A percentile compares a stretch with the other conserved stretches of the same genome.
phyloP scores from a whole-genome alignment of 2,888 invertebrate species.

The Chrysina gloriosa region DNA sequence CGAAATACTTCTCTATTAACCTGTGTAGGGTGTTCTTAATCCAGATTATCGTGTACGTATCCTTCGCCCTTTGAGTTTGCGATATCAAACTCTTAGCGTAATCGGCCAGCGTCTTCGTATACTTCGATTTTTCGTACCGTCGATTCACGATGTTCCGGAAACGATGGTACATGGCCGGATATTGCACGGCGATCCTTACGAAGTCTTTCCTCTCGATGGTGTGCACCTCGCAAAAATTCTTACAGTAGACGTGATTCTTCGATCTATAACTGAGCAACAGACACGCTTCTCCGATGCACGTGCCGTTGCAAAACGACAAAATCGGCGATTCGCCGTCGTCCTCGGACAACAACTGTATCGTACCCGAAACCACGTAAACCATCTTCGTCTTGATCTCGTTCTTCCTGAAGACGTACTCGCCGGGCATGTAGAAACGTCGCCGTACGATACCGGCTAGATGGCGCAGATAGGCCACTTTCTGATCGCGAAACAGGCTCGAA shows the following conservation, averaged over 20 bases:
- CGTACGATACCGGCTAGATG: slow-evolving; percentile 37
- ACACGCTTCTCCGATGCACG: slow-evolving; percentile 45
- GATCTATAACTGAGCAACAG: slow-evolving; percentile 35
- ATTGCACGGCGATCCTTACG: neutral
- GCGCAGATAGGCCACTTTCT: slow-evolving; percentile 40
- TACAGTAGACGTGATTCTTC: slow-evolving; percentile 32
- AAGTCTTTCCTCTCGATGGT: slow-evolving; percentile 36
- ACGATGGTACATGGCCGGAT: slow-evolving; percentile 3
- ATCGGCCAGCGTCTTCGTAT: slow-evolving; percentile 14
- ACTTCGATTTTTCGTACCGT: slow-evolving; percentile 21
- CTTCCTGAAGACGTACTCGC: slow-evolving; percentile 44
- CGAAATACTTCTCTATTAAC: too few relatives aligned
- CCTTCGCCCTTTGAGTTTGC: neutral
- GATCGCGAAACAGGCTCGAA: slow-evolving; percentile 44
- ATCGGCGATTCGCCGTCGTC: slow-evolving; percentile 47
- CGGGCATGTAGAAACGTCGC: slow-evolving; percentile 36
- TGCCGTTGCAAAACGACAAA: slow-evolving; percentile 43
- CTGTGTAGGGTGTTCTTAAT: slow-evolving; percentile 46
- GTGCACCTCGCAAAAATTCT: slow-evolving; percentile 38
- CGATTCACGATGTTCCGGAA: slow-evolving; percentile 5
- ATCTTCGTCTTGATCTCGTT: slow-evolving; percentile 46
- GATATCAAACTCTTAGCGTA: neutral
- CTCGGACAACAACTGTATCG: slow-evolving; percentile 46
- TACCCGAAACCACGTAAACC: slow-evolving; percentile 46
- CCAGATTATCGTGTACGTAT: slow-evolving; percentile 45